Evolutionary conservation across 1,140 invertebrate genomes (phyloP).

Genomic region (Dendroctonus valens): DNA sequence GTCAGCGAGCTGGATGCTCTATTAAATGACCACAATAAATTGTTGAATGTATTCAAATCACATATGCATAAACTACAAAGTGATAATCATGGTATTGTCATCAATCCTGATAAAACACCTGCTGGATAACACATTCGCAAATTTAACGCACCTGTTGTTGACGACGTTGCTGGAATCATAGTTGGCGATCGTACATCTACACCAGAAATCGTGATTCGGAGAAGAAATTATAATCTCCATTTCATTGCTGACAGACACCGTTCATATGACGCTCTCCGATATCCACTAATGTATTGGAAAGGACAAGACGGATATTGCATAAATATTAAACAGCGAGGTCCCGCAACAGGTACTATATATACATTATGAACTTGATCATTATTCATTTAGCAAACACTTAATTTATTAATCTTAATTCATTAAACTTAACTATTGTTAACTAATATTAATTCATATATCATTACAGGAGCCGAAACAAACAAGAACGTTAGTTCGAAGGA

Average conservation of each 20-base stretch:
- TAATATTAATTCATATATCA: too few species aligned
- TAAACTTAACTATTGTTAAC: too few species aligned
- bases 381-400: too few species aligned
- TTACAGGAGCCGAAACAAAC: conserved; percentile 31
- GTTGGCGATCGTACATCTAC: conserved; percentile 49
- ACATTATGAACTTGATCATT: too few species aligned
- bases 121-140: conserved; percentile 47
- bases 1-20: background rate
- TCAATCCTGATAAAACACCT: conserved; percentile 29
- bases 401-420: too few species aligned
- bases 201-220: conserved; percentile 51
- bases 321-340: conserved; percentile 48
- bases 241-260: conserved; percentile 51
- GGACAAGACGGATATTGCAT: conserved; percentile 54
- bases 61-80: background rate
- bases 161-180: conserved; percentile 52
- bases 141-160: conserved; percentile 51
- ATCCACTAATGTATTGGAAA: conserved; percentile 54
- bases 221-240: conserved; percentile 43
- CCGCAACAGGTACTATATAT: too few species aligned
- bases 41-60: background rate
- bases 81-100: conserved; percentile 7
- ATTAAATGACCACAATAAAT: background rate
- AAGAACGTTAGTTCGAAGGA: too few species aligned
- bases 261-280: conserved; percentile 54